Evolutionary conservation across 1,140 invertebrate species (phyloP), one percentile per base, ranked within the genome.

Genomic region (Brachionus angularis): DNA sequence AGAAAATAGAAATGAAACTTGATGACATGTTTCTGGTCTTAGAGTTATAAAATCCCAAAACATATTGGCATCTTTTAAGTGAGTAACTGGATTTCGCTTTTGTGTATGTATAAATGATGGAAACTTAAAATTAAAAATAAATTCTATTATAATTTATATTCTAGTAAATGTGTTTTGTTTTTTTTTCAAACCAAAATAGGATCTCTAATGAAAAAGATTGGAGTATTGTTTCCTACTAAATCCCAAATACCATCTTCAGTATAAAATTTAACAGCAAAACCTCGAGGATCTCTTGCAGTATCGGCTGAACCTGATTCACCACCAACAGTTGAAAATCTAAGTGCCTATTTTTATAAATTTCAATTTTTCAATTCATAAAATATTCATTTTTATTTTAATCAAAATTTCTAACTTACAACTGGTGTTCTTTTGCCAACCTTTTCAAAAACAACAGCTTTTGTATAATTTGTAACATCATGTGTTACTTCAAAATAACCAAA

Each of bases 401-500:
- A 10, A 29, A 21, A 16, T 18, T 8, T 5, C 47, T 42, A 25
- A 18, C 12, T 29, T 71, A 46, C 49, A 47, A 71, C 33, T 0
- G 89, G 88, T 12, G 91, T 96, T 73, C 84, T 86, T 77, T 94
- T 93, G 25, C 91, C 92, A 49, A 94, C 84, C 47, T 84, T 79
- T 39, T 87, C 86, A 80, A 96, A 96, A 0, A 94, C 79, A 55
- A 87, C 87, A 0, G 91, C 91, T 73, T 90, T 91, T 52, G 83
- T 86, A 76, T 92, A 94, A 72, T 89, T 87, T 1, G 86, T 86
- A 23, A 97, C 91, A 77, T 96, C 90, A 76, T 96, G 87, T 0
- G 91, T 96, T 3, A 93, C 88, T 82, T 96, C 92, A 79, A 97
- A 95, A 77, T 94, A 94, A 1, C 95, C 95, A 83, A 96, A 96